Percentiles rank a stretch among this genome's conserved stretches.
phyloP scores from a whole-genome alignment of 1,140 invertebrate species.

The Pogonognathellus flavescens region DNA sequence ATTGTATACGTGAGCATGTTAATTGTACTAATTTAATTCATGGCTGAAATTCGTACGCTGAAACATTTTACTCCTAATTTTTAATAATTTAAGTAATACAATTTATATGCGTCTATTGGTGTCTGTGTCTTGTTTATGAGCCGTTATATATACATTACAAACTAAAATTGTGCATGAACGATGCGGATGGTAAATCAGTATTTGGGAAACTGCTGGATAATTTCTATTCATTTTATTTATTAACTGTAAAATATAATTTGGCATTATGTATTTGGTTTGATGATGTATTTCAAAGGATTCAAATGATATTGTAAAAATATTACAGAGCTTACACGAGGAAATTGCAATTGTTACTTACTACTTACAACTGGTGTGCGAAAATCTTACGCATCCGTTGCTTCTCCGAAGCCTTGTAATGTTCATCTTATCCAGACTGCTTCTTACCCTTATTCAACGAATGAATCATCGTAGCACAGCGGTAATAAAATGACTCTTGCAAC shows the following conservation, averaged over 20 bases:
- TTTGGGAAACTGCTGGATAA: no score
- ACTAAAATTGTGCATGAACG: no score
- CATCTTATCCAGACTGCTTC: conserved; percentile 54
- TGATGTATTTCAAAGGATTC: not conserved
- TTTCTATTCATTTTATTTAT: not conserved
- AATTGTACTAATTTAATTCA: no score
- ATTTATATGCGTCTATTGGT: no score
- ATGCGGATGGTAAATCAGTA: no score
- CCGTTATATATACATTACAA: no score
- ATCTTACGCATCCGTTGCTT: conserved; percentile 60
- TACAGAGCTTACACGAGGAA: conserved; percentile 66
- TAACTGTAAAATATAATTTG: not conserved
- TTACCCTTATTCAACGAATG: conserved; percentile 60
- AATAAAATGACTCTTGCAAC: conserved; percentile 55
- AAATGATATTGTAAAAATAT: not conserved
- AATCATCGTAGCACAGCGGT: conserved; percentile 61
- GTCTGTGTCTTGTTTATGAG: no score
- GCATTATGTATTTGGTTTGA: no score
- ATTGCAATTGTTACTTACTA: conserved; percentile 65
- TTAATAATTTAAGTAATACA: no score
- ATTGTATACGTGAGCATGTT: no score
- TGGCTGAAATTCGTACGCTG: no score
- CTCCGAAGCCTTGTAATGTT: conserved; percentile 60
- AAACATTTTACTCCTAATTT: no score
- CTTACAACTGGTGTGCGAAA: conserved; percentile 62